Conservation (phyloP, 2,888 invertebrate genomes). For the Unio pictorum region DNA sequence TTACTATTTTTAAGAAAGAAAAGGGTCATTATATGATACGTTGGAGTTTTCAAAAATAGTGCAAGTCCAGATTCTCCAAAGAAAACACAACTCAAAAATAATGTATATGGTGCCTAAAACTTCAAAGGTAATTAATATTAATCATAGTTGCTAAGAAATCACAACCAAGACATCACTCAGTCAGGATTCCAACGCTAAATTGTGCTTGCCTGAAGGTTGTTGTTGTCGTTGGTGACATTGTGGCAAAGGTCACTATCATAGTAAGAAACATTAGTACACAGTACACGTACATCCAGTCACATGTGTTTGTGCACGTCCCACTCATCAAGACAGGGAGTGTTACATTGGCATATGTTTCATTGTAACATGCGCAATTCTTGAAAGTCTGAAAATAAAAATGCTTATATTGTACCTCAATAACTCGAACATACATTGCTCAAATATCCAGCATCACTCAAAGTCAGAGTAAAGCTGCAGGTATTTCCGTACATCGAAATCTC, state of each 20-base stretch:
- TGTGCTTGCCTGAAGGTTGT: conserved; percentile 38
- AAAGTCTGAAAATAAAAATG: conserved; percentile 1
- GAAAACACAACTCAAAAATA: too few relatives aligned
- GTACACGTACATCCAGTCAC: conserved; percentile 40
- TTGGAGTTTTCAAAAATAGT: background rate
- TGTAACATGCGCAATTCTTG: background rate
- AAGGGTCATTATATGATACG: background rate
- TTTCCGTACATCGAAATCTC: too few relatives aligned
- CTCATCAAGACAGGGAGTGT: conserved; percentile 1
- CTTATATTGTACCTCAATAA: background rate
- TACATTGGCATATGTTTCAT: background rate
- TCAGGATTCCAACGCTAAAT: too few relatives aligned
- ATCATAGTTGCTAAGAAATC: too few relatives aligned
- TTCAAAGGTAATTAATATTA: too few relatives aligned
- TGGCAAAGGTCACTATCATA: conserved; percentile 46
- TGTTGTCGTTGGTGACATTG: conserved; percentile 41
- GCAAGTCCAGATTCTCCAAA: too few relatives aligned
- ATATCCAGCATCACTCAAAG: background rate
- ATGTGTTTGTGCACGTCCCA: conserved; percentile 39
- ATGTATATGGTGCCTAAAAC: too few relatives aligned
- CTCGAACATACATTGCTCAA: background rate
- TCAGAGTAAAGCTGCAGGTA: background rate
- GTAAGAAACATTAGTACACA: conserved; percentile 33
- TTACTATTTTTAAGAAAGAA: background rate
- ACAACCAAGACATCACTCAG: too few relatives aligned